These are phyloP conservation scores for Aphrophora alni DNA, from an alignment of 2,888 invertebrate genomes.

Conservation along the genomic window DNA sequence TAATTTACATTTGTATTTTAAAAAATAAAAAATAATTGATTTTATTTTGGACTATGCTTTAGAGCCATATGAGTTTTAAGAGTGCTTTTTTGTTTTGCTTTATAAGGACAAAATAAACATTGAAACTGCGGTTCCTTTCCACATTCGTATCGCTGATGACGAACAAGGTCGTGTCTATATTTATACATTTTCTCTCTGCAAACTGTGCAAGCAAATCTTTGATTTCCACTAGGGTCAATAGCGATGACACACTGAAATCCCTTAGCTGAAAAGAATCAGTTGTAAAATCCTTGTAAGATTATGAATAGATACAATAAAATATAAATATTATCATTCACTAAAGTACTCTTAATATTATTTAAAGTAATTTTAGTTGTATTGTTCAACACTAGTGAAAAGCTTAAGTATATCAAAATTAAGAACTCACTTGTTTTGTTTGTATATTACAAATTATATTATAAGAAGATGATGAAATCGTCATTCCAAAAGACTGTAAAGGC, in stretches of 20 bases:
- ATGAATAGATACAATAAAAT: too few relatives aligned
- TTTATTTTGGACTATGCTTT: not conserved
- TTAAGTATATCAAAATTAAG: too few relatives aligned
- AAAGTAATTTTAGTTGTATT: too few relatives aligned
- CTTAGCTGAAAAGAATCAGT: not conserved
- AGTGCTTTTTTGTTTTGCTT: constrained; percentile 36
- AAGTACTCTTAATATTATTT: too few relatives aligned
- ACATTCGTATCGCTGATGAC: constrained; percentile 53
- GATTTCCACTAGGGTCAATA: not conserved
- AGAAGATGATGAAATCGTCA: too few relatives aligned
- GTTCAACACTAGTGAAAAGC: too few relatives aligned
- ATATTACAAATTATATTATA: too few relatives aligned
- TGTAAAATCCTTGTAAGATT: not conserved
- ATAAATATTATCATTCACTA: too few relatives aligned
- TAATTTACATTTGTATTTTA: too few relatives aligned
- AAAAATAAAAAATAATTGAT: too few relatives aligned
- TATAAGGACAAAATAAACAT: constrained; percentile 38
- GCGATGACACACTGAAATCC: not conserved
- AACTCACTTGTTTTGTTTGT: too few relatives aligned
- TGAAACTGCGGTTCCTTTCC: constrained; percentile 50
- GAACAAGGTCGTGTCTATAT: constrained; percentile 43
- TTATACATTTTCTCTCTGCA: constrained; percentile 53
- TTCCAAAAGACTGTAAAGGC: too few relatives aligned
- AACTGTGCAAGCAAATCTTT: not conserved
- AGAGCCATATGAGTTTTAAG: constrained; percentile 28